Conservation (phyloP, 2,888 invertebrate genomes). For the Ommatoiulus sabulosus region DNA sequence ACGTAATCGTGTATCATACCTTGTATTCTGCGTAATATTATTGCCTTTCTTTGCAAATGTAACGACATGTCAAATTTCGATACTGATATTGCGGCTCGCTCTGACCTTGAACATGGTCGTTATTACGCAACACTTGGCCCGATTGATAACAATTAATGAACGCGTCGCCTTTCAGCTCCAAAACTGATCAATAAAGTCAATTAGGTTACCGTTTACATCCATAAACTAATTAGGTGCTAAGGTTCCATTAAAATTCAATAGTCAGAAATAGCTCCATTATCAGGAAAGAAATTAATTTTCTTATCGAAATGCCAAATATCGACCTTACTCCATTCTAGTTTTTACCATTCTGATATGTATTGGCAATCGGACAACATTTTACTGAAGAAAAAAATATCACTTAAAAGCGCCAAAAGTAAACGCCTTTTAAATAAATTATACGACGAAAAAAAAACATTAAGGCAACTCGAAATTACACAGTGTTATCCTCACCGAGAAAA, state of each 20-base stretch:
- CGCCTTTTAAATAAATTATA: background rate
- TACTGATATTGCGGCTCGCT: background rate
- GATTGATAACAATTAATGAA: slow-evolving; percentile 8
- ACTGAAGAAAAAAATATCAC: background rate
- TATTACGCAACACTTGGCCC: background rate
- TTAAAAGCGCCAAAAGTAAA: background rate
- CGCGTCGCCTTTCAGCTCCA: background rate
- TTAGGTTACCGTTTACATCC: slow-evolving; percentile 19
- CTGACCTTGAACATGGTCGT: background rate
- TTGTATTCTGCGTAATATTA: background rate
- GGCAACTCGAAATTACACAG: background rate
- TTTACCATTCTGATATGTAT: background rate
- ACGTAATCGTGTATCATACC: too few relatives aligned
- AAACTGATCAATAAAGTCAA: background rate
- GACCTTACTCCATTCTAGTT: background rate
- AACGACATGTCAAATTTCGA: background rate
- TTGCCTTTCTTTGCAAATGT: background rate
- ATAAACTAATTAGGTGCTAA: background rate
- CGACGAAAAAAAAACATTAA: too few relatives aligned
- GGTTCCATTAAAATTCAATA: background rate
- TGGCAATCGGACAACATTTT: background rate
- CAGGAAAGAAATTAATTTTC: background rate
- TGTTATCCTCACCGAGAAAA: background rate
- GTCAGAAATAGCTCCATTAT: background rate
- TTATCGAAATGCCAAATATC: slow-evolving; percentile 6